Evolutionary conservation across 2,797 vertebrate species (phyloP).

Genomic region (Meda fulgida): DNA sequence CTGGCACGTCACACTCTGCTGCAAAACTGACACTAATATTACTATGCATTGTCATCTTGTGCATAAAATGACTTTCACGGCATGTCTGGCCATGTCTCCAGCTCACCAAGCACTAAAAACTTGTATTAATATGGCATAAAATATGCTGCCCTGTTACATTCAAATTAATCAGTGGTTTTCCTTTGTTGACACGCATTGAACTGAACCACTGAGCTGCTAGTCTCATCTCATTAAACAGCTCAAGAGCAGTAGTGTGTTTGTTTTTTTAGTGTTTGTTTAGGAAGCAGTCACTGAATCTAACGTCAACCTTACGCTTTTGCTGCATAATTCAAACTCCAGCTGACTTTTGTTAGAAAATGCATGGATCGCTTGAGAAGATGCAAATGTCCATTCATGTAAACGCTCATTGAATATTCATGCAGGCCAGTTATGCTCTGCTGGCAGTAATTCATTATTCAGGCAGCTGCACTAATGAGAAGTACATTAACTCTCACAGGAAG

Average conservation of each 20-base stretch:
- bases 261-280: conserved; percentile 9
- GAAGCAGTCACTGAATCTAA: neutral
- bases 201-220: conserved; percentile 7
- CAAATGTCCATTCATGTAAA: conserved; percentile 35
- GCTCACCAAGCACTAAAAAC: conserved; percentile 4
- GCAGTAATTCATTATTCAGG: conserved; percentile 25
- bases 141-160: neutral
- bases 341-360: conserved; percentile 10
- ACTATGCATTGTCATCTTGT: conserved; percentile 35
- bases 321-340: conserved; percentile 32
- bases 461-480: conserved; percentile 17
- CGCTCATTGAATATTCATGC: conserved; percentile 39
- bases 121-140: conserved; percentile 2
- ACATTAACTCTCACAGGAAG: conserved; percentile 2
- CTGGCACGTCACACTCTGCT: conserved; percentile 55
- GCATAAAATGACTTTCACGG: conserved; percentile 4
- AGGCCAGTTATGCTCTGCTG: neutral
- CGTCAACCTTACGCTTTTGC: neutral
- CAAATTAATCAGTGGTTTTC: neutral
- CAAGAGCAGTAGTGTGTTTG: neutral
- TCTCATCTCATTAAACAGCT: conserved; percentile 16
- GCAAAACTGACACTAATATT: conserved; percentile 41
- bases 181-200: neutral
- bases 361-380: conserved; percentile 23
- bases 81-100: conserved; percentile 16